Conservation (phyloP, 2,888 invertebrate species). For the Diadegma fenestrale region DNA sequence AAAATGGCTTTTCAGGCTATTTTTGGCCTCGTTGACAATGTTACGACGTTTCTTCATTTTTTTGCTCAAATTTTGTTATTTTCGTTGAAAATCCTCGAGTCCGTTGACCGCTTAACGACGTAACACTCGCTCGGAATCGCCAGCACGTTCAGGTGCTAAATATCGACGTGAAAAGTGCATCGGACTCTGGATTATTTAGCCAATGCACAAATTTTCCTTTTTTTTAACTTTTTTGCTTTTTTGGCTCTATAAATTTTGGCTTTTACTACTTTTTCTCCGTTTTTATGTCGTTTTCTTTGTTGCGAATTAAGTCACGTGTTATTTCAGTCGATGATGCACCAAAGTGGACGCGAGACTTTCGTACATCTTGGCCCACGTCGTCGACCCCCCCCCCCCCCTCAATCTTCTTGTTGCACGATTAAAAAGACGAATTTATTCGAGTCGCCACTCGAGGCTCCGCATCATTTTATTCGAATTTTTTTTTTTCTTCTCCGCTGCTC, state of each 20-base stretch:
- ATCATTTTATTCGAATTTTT: background rate
- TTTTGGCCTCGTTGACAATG: background rate
- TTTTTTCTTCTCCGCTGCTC: background rate
- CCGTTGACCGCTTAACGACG: constrained; percentile 38
- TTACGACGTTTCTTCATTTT: constrained; percentile 14
- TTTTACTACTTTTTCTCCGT: constrained; percentile 7
- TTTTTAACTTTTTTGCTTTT: background rate
- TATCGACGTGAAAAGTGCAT: constrained; percentile 43
- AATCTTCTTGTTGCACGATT: constrained; percentile 30
- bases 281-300: background rate
- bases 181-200: background rate
- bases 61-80: background rate
- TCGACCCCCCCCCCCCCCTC: background rate
- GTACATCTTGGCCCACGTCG: constrained; percentile 22
- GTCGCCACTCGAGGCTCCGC: constrained; percentile 5
- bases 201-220: background rate
- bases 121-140: background rate
- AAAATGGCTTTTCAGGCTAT: background rate
- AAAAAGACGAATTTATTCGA: constrained; percentile 55
- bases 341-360: background rate
- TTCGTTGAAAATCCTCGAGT: constrained; percentile 30
- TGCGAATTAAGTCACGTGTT: constrained; percentile 24
- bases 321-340: constrained; percentile 52
- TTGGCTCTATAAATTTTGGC: background rate
- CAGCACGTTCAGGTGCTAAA: background rate